Percentiles rank a stretch among this genome's conserved stretches.
phyloP scores from a whole-genome alignment of 2,888 invertebrate species.

The Netelia inedita region DNA sequence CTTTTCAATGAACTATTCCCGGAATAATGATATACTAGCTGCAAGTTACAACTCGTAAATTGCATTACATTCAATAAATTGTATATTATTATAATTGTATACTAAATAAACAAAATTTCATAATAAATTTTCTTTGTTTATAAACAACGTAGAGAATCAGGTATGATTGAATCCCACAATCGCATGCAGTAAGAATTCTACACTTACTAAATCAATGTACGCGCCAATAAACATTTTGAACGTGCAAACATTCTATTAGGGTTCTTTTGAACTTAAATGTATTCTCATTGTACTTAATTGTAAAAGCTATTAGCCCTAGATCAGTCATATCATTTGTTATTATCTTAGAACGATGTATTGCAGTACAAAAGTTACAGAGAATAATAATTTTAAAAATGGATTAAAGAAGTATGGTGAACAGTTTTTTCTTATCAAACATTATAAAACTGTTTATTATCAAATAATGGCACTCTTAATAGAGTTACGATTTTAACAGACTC shows the following conservation, averaged over 20 bases:
- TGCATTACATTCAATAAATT: background rate
- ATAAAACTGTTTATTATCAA: background rate
- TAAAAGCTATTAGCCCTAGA: background rate
- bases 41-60: too few relatives aligned
- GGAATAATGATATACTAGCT: background rate
- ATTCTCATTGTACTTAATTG: constrained; percentile 3
- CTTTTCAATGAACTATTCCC: constrained; percentile 4
- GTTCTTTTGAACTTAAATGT: background rate
- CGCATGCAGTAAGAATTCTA: constrained; percentile 1
- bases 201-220: background rate
- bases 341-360: background rate
- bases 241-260: background rate
- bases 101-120: constrained; percentile 2
- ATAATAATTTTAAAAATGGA: background rate
- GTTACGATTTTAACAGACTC: background rate
- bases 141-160: background rate
- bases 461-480: background rate
- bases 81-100: constrained; percentile 3
- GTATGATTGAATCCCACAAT: constrained; percentile 3
- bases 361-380: constrained; percentile 3
- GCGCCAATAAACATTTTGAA: background rate
- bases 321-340: background rate
- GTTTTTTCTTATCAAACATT: background rate
- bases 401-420: constrained; percentile 1
- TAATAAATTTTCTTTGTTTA: background rate